Evolutionary conservation across 2,888 invertebrate genomes (phyloP).

Genomic region (Operophtera brumata): DNA sequence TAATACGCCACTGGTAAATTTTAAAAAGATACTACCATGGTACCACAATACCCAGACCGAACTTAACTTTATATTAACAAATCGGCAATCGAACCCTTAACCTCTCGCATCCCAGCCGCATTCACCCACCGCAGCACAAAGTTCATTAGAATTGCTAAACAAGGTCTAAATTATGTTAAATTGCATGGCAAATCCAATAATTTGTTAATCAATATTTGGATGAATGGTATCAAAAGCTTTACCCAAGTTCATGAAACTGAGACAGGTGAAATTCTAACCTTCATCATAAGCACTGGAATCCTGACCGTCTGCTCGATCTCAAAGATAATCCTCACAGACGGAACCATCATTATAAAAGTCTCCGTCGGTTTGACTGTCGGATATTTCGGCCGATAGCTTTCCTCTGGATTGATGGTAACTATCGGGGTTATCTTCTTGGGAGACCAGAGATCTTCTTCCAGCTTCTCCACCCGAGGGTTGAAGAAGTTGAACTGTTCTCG

Average conservation of each 20-base stretch:
- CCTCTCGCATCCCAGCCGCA: no score
- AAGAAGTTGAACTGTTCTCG: constrained; percentile 75
- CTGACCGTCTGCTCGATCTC: constrained; percentile 80
- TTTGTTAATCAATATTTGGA: neutral
- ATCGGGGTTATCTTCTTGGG: constrained; percentile 82
- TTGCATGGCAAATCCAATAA: no score
- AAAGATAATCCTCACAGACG: constrained; percentile 82
- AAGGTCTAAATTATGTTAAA: no score
- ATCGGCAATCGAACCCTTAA: no score
- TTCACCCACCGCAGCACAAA: no score
- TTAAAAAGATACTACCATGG: neutral
- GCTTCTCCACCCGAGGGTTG: constrained; percentile 59
- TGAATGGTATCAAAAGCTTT: neutral
- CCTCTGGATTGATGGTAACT: constrained; percentile 52
- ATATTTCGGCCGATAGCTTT: constrained; percentile 64
- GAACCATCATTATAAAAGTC: constrained; percentile 74
- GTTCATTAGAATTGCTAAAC: neutral
- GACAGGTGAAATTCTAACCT: constrained; percentile 44
- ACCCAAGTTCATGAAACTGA: neutral
- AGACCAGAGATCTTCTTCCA: constrained; percentile 85
- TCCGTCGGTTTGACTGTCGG: constrained; percentile 68
- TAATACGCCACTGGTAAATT: neutral
- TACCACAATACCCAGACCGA: no score
- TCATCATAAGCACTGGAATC: constrained; percentile 62
- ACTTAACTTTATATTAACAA: no score